Evolutionary conservation across 2,888 invertebrate genomes (phyloP).

Genomic region (Drosophila austrosaltans): DNA sequence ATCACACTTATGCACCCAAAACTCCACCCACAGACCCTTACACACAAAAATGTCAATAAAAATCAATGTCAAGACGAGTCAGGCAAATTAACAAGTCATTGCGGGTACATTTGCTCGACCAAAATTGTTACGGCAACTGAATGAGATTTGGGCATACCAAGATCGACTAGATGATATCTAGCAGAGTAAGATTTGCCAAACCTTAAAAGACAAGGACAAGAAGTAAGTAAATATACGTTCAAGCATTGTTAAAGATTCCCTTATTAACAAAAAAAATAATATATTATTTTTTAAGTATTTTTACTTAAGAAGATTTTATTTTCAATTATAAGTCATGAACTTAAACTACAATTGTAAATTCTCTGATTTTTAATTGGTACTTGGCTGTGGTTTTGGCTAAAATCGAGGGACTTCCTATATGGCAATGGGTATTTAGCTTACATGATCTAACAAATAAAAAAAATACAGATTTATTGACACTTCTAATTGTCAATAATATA

Average conservation of each 20-base stretch:
- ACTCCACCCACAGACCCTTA: conserved; percentile 12
- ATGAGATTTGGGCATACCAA: not conserved
- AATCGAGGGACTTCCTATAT: not conserved
- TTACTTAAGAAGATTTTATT: too few species aligned
- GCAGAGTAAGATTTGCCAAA: not conserved
- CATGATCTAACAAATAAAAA: conserved; percentile 17
- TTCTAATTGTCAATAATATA: conserved; percentile 70
- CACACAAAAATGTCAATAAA: conserved; percentile 44
- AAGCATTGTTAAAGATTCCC: too few species aligned
- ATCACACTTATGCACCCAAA: not conserved
- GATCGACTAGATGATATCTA: conserved; percentile 3
- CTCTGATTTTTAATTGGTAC: too few species aligned
- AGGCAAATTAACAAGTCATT: conserved; percentile 64
- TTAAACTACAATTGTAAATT: too few species aligned
- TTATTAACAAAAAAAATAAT: too few species aligned
- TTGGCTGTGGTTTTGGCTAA: not conserved
- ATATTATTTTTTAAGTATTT: not conserved
- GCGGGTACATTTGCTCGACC: conserved; percentile 48
- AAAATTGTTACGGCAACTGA: conserved; percentile 20
- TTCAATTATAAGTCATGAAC: too few species aligned
- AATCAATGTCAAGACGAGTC: conserved; percentile 50
- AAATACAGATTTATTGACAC: conserved; percentile 65
- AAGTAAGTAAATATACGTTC: too few species aligned
- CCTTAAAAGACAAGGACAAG: too few species aligned
- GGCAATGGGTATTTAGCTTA: not conserved